Evolutionary conservation across 2,797 vertebrate genomes (phyloP), one percentile per base, ranked within the genome.

Genomic region (Hydrolagus colliei): DNA sequence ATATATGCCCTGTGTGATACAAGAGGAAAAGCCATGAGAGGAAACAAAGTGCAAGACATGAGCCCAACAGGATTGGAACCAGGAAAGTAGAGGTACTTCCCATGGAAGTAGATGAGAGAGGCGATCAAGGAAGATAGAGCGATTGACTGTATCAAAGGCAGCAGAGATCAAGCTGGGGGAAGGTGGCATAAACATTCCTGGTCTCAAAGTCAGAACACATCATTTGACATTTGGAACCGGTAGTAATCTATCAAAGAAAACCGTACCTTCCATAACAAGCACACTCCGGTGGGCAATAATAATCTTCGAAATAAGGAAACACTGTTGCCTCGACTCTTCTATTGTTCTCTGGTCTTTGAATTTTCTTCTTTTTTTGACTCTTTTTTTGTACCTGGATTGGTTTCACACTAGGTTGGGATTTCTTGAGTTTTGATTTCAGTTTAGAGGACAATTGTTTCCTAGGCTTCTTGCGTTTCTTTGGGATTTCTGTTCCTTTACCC

Each of bases 241-340:
- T 32, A 67, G 16, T 9, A 16, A 82, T 65, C 27, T 16, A 18
- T 11, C 27, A 27, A 32, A 71, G 41, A n/a, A 76, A 86, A 7
- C 72, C 85, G 90, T 89, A 93, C 88, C 89, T 91, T 82, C 90
- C 92, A 87, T 91, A 94, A 88, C 92, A 94, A 86, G 88, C 89
- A 88, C 91, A 92, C 32, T 91, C 91, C 61, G 88, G 88, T 80
- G 91, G 91, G 76, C 91, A 94, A 90, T 89, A 93, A 86, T 90
- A 77, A 72, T 92, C 90, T 90, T 88, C 86, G 86, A 92, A 95
- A 88, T 91, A 93, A 5, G 89, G 87, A 41, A 93, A 91, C 41
- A 88, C 72, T 0, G 86, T 59, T 14, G 88, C 86, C 72, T 76
- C 82, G 62, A 0, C 0, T 67, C 13, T 82, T 71, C 76, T 87